These are phyloP conservation scores for Xiphorhynchus elegans DNA, from an alignment of 2,113 vertebrate genomes.

Conservation along the genomic window DNA sequence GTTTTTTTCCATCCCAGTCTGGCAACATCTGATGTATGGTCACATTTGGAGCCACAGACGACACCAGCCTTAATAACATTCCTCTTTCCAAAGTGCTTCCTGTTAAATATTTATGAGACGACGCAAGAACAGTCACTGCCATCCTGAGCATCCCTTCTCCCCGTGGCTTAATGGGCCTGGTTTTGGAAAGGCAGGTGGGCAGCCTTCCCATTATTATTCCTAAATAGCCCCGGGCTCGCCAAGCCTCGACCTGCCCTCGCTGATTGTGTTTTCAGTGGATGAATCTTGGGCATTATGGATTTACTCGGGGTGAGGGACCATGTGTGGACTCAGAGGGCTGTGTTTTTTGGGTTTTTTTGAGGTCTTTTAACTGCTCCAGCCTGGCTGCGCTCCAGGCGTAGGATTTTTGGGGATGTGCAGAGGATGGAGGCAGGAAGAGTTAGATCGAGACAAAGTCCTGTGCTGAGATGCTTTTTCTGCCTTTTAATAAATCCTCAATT, in stretches of 20 bases:
- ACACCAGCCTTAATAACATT: constrained; percentile 68
- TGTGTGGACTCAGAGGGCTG: background rate
- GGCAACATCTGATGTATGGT: constrained; percentile 56
- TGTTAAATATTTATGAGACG: constrained; percentile 77
- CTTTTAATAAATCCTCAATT: background rate
- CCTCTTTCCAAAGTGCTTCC: constrained; percentile 66
- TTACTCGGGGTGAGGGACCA: rapidly evolving
- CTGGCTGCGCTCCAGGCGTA: background rate
- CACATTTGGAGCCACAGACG: constrained; percentile 48
- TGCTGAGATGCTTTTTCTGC: background rate
- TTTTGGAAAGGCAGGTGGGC: background rate
- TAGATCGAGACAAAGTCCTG: background rate
- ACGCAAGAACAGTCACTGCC: background rate
- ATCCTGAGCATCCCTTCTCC: background rate
- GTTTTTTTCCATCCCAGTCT: background rate
- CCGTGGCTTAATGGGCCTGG: background rate
- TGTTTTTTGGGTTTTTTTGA: too few relatives aligned
- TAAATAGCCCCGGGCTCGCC: background rate
- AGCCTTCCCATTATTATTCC: background rate
- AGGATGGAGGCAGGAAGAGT: background rate
- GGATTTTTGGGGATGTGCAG: background rate
- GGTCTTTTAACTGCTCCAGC: background rate
- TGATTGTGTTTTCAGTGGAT: rapidly evolving
- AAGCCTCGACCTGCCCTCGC: background rate
- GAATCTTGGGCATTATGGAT: background rate